Base-by-base conservation (phyloP, 2,888 invertebrate genomes). In the Pheosia gnoma region DNA sequence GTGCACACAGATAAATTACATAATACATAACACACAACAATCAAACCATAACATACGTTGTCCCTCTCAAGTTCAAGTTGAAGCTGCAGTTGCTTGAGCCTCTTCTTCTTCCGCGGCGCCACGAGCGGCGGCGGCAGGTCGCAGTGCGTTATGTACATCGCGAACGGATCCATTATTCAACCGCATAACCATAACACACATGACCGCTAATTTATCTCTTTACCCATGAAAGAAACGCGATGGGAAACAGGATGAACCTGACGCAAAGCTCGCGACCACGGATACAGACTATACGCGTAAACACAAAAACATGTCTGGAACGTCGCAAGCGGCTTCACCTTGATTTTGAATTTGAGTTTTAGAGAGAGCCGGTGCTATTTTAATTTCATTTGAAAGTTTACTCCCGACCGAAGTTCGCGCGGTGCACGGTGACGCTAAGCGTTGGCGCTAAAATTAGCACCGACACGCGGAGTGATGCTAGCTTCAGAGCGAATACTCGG, bases 321-420 rank as follows among this genome's bases (percentile, higher is more conserved):
- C 86, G 90, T 82, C 88, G 79, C 83, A 87, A 86, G 85, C 84
- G 85, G 79, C 87, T 83, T 93, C 91, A 93, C 93, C 93, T 93
- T 93, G 93, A 93, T 93, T 93, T 93, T 93, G 92, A 93, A 91
- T 86, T 80, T 86, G 88, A 85, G 82, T 87, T 88, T 89, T 84
- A 85, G 83, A 78, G 80, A 82, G 83, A 82, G 86, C 77, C 82
- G 79, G 86, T 82, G 91, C 92, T 93, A 93, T 93, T 93, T 93
- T 93, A 84, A 92, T 85, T 89, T 87, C 78, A 83, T 81, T 82
- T 76, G 85, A 88, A 89, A 90, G 89, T 85, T 79, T 86, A 82
- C 82, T 90, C 86, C 84, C 81, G 83, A 82, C 88, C 81, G 92
- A 90, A 91, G 90, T 91, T 90, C 88, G 93, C 83, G 86, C 88